Evolutionary conservation across 1,140 invertebrate genomes (phyloP).

Genomic region (Microvelia longipes): DNA sequence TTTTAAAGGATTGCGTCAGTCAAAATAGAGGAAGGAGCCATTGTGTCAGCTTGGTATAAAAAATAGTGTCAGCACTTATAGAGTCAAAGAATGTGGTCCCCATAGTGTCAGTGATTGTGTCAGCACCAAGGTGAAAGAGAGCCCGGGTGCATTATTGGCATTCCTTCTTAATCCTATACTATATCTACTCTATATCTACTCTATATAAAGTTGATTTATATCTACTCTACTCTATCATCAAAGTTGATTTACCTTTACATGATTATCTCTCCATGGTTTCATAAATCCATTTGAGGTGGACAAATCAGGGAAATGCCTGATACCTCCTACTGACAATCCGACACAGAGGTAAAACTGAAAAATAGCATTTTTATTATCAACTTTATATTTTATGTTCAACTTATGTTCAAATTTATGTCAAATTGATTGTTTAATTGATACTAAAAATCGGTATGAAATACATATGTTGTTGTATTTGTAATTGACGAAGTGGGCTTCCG

Average conservation of each 20-base stretch:
- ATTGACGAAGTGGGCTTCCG: background rate
- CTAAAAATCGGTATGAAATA: background rate
- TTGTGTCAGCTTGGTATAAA: too few relatives aligned
- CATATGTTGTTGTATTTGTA: background rate
- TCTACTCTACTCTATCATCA: background rate
- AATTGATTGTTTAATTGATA: background rate
- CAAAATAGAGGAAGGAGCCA: too few relatives aligned
- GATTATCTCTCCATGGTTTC: constrained; percentile 36
- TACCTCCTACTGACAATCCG: constrained; percentile 38
- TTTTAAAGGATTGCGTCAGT: too few relatives aligned
- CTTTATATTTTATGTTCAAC: background rate
- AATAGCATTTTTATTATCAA: constrained; percentile 4
- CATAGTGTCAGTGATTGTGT: too few relatives aligned
- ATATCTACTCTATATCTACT: background rate
- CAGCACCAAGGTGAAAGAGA: background rate
- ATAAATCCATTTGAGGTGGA: constrained; percentile 10
- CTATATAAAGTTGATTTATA: background rate
- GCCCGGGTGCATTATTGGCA: background rate
- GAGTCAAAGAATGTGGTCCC: too few relatives aligned
- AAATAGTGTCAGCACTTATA: background rate
- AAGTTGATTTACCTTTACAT: constrained; percentile 20
- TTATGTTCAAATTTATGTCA: too few relatives aligned
- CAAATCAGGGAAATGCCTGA: constrained; percentile 34
- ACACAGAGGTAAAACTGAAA: constrained; percentile 36
- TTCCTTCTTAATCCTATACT: background rate